Evolutionary conservation across 2,113 vertebrate species (phyloP), one percentile per base, ranked within the genome.

Genomic region (Eidolon helvum): DNA sequence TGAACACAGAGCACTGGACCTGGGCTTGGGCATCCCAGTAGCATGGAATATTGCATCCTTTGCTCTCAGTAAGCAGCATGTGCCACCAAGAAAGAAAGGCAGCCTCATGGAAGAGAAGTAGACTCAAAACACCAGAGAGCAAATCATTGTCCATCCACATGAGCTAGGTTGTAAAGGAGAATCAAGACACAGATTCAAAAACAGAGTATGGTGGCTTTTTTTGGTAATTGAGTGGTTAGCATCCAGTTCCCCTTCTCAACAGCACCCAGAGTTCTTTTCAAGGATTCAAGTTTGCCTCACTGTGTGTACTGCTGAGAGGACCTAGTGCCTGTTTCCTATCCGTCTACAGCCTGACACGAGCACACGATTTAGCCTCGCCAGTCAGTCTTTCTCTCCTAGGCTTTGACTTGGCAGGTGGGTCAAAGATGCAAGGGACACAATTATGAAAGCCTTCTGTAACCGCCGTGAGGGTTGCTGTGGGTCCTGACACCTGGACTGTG

Each of bases 401-500:
- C 80, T 40, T 45, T 45, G 18, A 3, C 40, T 16, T 57, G 40
- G 19, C 26, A 7, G 55, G 8, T 59, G 68, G 65, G 7, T 28
- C 11, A 18, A 38, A 69, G 75, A 68, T 5, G 26, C 38, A 19
- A 30, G 50, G 35, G 26, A 40, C 63, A 3, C 10, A 10, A 8
- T 65, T 28, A 7, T 15, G 10, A 35, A 28, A 55, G 11, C 35
- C 43, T 12, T 15, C 33, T 40, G 16, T 40, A 6, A 45, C 22
- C 0, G 0, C 48, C 4, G 2, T 22, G 21, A 28, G 0, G 0
- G 65, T 30, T 6, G 11, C 33, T 50, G 8, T 11, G 45, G 21
- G 38, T 50, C 24, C 78, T 11, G 1, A 19, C 10, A 57, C 78
- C 66, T 18, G 3, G 5, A 5, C 48, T 16, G 43, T 65, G 10